Conservation (phyloP, 35 echinoderm and acorn worm genomes). For the Amphiura filiformis region DNA sequence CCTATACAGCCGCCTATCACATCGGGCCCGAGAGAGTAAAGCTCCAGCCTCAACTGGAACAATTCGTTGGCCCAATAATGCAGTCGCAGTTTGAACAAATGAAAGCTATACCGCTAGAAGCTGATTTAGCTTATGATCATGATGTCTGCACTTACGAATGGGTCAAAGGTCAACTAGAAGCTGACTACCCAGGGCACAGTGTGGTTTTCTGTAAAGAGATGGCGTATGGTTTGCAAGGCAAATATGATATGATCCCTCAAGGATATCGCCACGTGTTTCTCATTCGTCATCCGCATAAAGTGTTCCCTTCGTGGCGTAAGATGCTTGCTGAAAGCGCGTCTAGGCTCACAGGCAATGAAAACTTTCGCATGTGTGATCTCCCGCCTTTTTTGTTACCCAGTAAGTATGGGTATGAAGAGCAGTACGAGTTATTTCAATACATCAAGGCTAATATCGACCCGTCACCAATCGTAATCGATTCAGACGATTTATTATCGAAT, state of each 20-base stretch:
- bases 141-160: conserved; percentile 12
- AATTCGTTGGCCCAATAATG: too few species aligned
- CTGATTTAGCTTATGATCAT: background rate
- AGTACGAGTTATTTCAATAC: conserved; percentile 35
- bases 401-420: conserved; percentile 10
- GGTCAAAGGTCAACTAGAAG: conserved; percentile 22
- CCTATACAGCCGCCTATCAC: background rate
- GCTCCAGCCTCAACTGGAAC: background rate
- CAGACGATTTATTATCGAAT: conserved; percentile 47
- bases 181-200: conserved; percentile 17
- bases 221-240: conserved; percentile 6
- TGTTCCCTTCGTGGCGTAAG: conserved; percentile 39
- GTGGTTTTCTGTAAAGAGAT: conserved; percentile 40
- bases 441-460: conserved; percentile 24
- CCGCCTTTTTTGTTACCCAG: background rate
- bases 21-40: conserved; percentile 21
- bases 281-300: conserved; percentile 47
- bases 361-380: background rate
- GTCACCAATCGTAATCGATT: conserved; percentile 53
- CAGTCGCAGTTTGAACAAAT: too few species aligned
- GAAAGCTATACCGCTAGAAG: too few species aligned
- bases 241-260: conserved; percentile 18
- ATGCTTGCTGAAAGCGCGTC: background rate
- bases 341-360: background rate
- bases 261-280: conserved; percentile 57